These are phyloP conservation scores for Melieria crassipennis DNA, from an alignment of 2,888 invertebrate genomes.

Conservation along the genomic window DNA sequence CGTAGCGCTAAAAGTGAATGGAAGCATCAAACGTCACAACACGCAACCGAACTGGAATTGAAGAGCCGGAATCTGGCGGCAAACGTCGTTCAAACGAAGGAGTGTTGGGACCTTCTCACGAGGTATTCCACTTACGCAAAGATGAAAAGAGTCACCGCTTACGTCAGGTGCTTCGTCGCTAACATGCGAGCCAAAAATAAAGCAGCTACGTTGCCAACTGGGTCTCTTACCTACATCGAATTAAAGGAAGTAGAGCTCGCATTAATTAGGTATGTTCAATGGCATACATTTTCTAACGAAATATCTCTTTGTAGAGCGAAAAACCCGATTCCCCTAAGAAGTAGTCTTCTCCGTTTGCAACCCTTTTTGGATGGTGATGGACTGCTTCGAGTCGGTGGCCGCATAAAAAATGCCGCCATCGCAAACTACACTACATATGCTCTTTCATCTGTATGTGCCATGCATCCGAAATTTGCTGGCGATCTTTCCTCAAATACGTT, in stretches of 20 bases:
- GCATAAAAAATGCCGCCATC: conserved; percentile 4
- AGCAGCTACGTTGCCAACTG: neutral
- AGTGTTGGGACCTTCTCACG: conserved; percentile 15
- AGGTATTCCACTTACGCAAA: conserved; percentile 19
- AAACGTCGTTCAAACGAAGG: neutral
- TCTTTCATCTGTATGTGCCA: too few relatives aligned
- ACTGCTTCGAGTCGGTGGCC: conserved; percentile 15
- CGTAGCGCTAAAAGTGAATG: too few relatives aligned
- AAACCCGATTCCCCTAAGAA: conserved; percentile 14
- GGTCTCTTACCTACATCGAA: conserved; percentile 15
- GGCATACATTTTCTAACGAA: conserved; percentile 20
- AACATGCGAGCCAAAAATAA: neutral
- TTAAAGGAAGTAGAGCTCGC: conserved; percentile 12
- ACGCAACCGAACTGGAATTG: conserved; percentile 1
- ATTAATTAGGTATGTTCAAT: conserved; percentile 16
- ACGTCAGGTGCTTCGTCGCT: conserved; percentile 15
- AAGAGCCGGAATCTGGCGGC: neutral
- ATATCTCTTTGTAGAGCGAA: conserved; percentile 19
- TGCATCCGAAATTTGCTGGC: too few relatives aligned
- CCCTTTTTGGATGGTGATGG: conserved; percentile 25
- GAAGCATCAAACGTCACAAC: neutral
- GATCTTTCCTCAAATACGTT: too few relatives aligned
- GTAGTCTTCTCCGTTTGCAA: conserved; percentile 12
- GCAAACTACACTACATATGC: too few relatives aligned
- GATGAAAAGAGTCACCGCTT: conserved; percentile 22